Base-by-base conservation (phyloP, 2,113 vertebrate species). In the Oenanthe oenanthe region DNA sequence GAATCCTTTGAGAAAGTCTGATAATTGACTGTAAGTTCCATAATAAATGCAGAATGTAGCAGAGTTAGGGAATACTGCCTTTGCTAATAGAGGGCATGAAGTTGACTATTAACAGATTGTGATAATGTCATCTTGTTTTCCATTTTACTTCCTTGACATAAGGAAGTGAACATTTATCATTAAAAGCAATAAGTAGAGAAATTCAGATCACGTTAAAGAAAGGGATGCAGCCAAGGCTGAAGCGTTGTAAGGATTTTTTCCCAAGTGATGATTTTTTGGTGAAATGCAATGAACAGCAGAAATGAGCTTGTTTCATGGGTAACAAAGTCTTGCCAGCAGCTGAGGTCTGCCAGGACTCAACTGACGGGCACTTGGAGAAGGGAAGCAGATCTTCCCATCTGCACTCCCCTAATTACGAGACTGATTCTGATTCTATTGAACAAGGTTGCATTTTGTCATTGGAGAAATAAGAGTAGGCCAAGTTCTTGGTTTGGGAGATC, bases 41-140 rank as follows among this genome's bases (percentile, higher is more conserved):
- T 38, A 18, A 13, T 53, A 73, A 63, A 84, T 32, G 17, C n/a
- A 18, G 77, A 10, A 65, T 2, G 1, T 4, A 54, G 77, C 26
- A 48, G 60, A 29, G 42, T 40, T 48, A 36, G 38, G 50, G 50
- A 91, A n/a, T 58, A 61, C 12, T 66, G 28, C 70, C 63, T 54
- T 2, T 77, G 84, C 29, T 74, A n/a, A 51, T 17, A 82, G 83
- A 92, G 63, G 58, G 47, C 73, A 61, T 0, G 0, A 66, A 82
- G 62, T 18, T 92, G 45, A 20, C 89, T 68, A 53, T 95, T 94
- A 95, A 86, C 75, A 84, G 81, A 58, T 79, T 91, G 85, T 93
- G 83, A 85, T 88, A 84, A 86, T 73, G 51, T 73, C 50, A 85
- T 77, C 72, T 86, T 91, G 29, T 31, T 92, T 85, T 92, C 89